Evolutionary conservation across 1,140 invertebrate genomes (phyloP).

Genomic region (Caenorhabditis brenneri): DNA sequence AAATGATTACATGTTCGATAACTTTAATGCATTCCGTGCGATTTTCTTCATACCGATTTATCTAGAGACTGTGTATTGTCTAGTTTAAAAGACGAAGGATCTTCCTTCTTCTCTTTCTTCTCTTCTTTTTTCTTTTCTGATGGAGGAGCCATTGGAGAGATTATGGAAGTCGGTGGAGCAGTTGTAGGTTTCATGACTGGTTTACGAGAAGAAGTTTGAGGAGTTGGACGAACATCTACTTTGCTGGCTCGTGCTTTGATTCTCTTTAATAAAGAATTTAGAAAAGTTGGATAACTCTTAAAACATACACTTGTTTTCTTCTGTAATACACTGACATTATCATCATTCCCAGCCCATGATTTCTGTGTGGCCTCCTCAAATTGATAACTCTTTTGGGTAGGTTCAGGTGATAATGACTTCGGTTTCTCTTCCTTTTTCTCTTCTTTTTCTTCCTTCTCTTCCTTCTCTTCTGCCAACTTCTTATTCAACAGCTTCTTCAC

Average conservation of each 20-base stretch:
- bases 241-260: not conserved
- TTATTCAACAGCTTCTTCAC: not conserved
- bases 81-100: no score
- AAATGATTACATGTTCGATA: no score
- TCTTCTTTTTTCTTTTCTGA: not conserved
- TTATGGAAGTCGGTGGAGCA: not conserved
- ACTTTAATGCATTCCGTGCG: no score
- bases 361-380: not conserved
- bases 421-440: not conserved
- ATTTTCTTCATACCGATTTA: no score
- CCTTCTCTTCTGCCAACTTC: not conserved
- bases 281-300: no score
- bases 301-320: not conserved
- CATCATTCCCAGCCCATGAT: not conserved
- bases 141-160: not conserved
- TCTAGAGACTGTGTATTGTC: no score
- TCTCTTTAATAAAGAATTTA: not conserved
- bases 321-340: not conserved
- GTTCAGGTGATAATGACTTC: not conserved
- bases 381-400: not conserved
- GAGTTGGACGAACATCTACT: not conserved
- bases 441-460: not conserved
- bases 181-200: not conserved
- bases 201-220: not conserved
- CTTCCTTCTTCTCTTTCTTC: not conserved